Base-by-base conservation (phyloP, 1,140 invertebrate species). In the Euwallacea similis region DNA sequence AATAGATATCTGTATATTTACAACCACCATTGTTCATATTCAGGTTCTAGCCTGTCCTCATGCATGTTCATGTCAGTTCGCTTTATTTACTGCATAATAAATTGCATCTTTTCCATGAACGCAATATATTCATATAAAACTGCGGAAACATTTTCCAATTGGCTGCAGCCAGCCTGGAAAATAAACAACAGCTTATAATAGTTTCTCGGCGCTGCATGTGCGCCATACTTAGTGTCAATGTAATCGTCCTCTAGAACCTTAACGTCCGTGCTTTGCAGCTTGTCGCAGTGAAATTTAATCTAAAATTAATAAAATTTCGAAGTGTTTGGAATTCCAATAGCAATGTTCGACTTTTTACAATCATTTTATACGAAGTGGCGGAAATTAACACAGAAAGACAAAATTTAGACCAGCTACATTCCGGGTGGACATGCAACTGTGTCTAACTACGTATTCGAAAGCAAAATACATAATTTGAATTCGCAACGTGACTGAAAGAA, bases 401-500 rank as follows among this genome's bases (percentile, higher is more conserved):
- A 50, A 50, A 50, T 50, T 50, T 50, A 13, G 9, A 50, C 9
- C 46, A 50, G 13, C 46, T 50, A 13, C 13, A 50, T 13, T 11
- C 2, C 46, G 46, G 2, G 21, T 33, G 21, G 21, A 33, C 21
- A 33, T 33, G 21, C 21, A 33, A 33, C 21, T 33, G 21, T 33
- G 21, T 33, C 21, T 33, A 33, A 33, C 21, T 33, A 33, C 21
- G 21, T 33, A 4, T 33, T 33, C 4, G 21, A 33, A 33, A 13
- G 16, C 33, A 10, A 59, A 59, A 33, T 41, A 7, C n/a, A 16
- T 59, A 41, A 59, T 59, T 59, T 59, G 56, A 16, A 59, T 59
- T 16, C 56, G 33, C 33, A 59, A 41, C 56, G 42, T 41, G 7
- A 10, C 13, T 3, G n/a, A 21, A 21, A 11, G 56, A 10, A 16